phyloP scores from a whole-genome alignment of 2,113 vertebrate species.

The Azemiops feae region DNA sequence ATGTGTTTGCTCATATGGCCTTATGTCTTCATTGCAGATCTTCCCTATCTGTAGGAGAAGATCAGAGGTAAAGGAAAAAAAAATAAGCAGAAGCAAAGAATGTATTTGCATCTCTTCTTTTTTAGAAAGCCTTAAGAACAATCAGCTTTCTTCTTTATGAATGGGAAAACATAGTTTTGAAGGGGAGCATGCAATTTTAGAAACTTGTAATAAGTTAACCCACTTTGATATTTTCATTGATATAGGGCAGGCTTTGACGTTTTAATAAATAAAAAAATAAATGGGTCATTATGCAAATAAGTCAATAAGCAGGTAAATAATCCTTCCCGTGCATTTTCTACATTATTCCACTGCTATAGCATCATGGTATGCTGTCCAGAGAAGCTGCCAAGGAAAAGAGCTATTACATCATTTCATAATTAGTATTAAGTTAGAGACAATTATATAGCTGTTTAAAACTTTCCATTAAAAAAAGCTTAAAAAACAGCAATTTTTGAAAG shows the following conservation, averaged over 20 bases:
- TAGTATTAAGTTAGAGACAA: constrained; percentile 27
- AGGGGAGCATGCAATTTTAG: neutral
- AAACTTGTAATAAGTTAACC: neutral
- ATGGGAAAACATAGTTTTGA: neutral
- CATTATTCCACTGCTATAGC: neutral
- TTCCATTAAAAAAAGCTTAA: constrained; percentile 30
- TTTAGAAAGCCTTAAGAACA: neutral
- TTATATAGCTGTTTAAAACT: constrained; percentile 42
- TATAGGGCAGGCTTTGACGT: neutral
- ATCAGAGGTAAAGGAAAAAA: neutral
- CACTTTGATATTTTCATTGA: neutral
- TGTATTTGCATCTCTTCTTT: neutral
- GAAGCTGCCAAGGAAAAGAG: no score
- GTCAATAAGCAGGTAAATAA: neutral
- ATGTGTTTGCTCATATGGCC: neutral
- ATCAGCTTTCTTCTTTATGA: neutral
- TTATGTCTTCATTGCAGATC: neutral
- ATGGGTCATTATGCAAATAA: neutral
- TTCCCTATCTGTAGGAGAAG: neutral
- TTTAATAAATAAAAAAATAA: neutral
- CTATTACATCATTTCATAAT: neutral
- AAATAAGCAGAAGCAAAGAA: neutral
- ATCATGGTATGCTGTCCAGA: neutral
- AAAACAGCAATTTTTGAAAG: constrained; percentile 27
- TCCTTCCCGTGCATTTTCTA: neutral